Percentiles rank a stretch among this genome's conserved stretches.
Conservation (phyloP, 2,888 invertebrate genomes). For the Plusia festucae region DNA sequence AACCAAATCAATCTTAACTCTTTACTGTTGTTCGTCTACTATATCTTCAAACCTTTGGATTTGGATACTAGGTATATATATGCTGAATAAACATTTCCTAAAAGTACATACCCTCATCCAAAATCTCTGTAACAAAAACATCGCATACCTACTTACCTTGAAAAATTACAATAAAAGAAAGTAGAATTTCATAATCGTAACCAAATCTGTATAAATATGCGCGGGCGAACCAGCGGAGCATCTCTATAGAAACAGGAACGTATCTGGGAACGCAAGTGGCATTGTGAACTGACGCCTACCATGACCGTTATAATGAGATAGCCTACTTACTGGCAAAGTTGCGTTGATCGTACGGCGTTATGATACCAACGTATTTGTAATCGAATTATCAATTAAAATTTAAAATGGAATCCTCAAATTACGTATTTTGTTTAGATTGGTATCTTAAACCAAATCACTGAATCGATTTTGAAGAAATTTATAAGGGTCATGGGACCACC, state of each 20-base stretch:
- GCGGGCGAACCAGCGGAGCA: conserved; percentile 58
- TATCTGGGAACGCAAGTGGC: conserved; percentile 64
- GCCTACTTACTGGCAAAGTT: conserved; percentile 54
- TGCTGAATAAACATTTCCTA: no score
- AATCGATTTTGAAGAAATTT: no score
- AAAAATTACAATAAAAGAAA: conserved; percentile 26
- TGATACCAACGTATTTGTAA: conserved; percentile 12
- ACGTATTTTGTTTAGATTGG: no score
- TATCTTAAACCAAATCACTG: no score
- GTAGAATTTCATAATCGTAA: conserved; percentile 37
- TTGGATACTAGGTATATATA: no score
- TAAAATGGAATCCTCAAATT: background rate
- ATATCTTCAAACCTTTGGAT: no score
- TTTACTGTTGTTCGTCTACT: no score
- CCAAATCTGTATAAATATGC: conserved; percentile 35
- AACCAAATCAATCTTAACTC: no score
- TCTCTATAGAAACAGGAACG: conserved; percentile 60
- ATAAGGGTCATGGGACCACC: no score
- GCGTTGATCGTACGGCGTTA: conserved; percentile 23
- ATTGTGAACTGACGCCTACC: conserved; percentile 65
- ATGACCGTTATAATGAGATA: conserved; percentile 65
- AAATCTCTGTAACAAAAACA: background rate
- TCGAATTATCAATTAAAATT: background rate
- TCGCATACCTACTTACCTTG: background rate
- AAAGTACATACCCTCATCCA: no score